phyloP scores from a whole-genome alignment of 2,113 vertebrate species.

The Lontra canadensis region DNA sequence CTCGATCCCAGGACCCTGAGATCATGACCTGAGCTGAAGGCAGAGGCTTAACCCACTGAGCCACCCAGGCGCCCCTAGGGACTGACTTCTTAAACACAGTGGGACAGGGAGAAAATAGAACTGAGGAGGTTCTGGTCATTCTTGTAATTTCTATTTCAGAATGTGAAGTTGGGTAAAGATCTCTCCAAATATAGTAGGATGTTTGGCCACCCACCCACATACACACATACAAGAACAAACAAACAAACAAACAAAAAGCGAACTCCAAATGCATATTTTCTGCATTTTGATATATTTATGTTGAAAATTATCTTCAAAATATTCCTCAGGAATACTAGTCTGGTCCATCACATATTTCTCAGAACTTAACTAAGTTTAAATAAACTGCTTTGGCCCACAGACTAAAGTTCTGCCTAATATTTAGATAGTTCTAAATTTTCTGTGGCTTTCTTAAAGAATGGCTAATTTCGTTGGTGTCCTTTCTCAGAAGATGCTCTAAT shows the following conservation, averaged over 20 bases:
- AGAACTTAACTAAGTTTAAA: background rate
- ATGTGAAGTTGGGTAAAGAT: background rate
- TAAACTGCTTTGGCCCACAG: background rate
- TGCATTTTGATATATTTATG: background rate
- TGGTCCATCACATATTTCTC: background rate
- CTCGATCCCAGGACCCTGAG: no score
- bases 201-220: background rate
- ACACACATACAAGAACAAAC: no score
- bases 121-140: background rate
- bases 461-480: background rate
- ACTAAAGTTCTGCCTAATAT: background rate
- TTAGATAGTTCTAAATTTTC: background rate
- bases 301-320: constrained; percentile 9
- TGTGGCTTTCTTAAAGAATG: background rate
- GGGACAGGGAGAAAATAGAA: background rate
- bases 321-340: background rate
- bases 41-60: no score
- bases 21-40: no score
- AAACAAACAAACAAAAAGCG: background rate
- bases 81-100: background rate
- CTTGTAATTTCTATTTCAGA: background rate
- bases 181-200: background rate
- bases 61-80: no score
- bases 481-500: background rate
- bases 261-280: background rate